Conservation (phyloP, 1,140 invertebrate genomes). For the Zaprionus vittiger region DNA sequence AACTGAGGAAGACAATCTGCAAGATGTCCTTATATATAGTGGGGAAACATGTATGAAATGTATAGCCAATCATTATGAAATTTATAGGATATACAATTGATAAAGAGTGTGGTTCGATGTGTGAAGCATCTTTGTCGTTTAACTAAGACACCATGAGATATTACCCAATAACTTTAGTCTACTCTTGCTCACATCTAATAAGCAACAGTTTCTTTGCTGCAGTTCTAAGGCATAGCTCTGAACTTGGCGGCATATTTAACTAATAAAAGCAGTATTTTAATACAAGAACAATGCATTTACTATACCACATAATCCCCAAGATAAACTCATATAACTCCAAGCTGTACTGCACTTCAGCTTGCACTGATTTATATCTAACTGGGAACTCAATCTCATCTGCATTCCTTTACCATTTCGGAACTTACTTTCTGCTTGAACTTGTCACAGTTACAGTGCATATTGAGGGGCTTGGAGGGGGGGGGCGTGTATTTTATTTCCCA, state of each 20-base stretch:
- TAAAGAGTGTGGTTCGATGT: neutral
- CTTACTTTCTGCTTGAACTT: slow-evolving; percentile 15
- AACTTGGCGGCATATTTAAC: accelerated
- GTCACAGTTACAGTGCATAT: slow-evolving; percentile 32
- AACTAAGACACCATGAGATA: neutral
- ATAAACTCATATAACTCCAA: too few species aligned
- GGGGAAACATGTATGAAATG: neutral
- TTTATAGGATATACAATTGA: neutral
- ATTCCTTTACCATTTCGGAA: neutral
- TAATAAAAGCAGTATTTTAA: too few species aligned
- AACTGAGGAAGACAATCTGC: neutral
- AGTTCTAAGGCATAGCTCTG: too few species aligned
- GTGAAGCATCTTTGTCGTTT: neutral
- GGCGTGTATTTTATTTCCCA: slow-evolving; percentile 12
- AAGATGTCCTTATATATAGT: neutral
- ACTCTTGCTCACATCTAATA: neutral
- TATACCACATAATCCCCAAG: too few species aligned
- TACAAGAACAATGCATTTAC: too few species aligned
- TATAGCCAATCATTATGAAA: neutral
- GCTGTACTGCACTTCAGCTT: too few species aligned
- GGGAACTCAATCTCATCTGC: neutral
- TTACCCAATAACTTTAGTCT: too few species aligned
- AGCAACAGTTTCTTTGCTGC: too few species aligned
- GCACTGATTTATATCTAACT: neutral
- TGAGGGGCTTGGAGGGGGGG: neutral